Base-by-base conservation (phyloP, 2,113 vertebrate species). In the Calyptomena viridis region DNA sequence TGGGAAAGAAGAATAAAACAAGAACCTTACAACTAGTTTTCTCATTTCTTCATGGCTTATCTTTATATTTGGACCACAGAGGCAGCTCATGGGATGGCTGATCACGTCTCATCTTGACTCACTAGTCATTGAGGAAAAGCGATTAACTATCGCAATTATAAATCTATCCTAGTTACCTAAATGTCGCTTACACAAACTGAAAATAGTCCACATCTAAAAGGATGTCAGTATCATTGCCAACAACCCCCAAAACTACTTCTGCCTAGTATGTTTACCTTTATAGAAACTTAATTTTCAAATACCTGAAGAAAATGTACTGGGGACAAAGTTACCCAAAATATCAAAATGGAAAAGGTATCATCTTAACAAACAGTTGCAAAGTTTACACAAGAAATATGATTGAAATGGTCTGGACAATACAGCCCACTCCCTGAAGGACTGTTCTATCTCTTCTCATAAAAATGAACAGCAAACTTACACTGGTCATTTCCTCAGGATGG, bases 401-500 rank as follows among this genome's bases (percentile, higher is more conserved):
- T n/a, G 15, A 94, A 94, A 89, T 40, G 44, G 31, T 56, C 31
- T n/a, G 14, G 24, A 56, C 44, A 88, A 79, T 78, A 95, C 42
- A 18, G 24, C 60, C 89, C 47, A 44, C 74, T 73, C 52, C 85
- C 90, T 86, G 95, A 95, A 96, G 0, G 40, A 89, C 88, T 84
- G 76, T 49, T 94, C 84, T 11, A 66, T 53, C 76, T 96, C 39
- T n/a, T 96, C 96, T 97, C 93, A 93, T 94, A 87, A 94, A 90
- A 96, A 95, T 39, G 49, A 94, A 46, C 84, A 95, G 92, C 75
- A 92, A 93, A 88, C 87, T 95, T 82, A 87, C 62, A 93, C 64
- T 52, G 59, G 89, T 89, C 33, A 4, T 88, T 97, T 97, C 94
- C 93, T 96, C 90, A 79, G 90, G 95, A 96, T 86, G 89, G 94